phyloP scores from a whole-genome alignment of 2,888 invertebrate genomes.

The Pyrochroa serraticornis region DNA sequence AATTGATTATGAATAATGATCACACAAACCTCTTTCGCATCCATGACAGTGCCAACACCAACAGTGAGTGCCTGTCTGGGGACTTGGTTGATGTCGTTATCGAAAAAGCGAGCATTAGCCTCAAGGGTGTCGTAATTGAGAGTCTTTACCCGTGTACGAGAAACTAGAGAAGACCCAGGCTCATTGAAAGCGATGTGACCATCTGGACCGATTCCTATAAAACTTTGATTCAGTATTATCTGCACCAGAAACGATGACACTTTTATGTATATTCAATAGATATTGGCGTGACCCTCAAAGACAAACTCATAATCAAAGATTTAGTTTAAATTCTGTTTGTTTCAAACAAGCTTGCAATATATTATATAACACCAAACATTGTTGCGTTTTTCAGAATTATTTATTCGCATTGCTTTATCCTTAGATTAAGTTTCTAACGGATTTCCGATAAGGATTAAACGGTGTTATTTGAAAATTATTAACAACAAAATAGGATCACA shows the following conservation, averaged over 20 bases:
- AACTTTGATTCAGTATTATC: slow-evolving; percentile 6
- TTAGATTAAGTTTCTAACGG: too few relatives aligned
- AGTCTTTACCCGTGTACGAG: slow-evolving; percentile 93
- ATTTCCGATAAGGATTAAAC: too few relatives aligned
- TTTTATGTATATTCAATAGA: too few relatives aligned
- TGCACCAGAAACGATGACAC: slow-evolving; percentile 9
- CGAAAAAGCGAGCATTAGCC: slow-evolving; percentile 94
- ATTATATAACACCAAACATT: too few relatives aligned
- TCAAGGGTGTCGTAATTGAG: slow-evolving; percentile 90
- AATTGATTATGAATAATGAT: background rate
- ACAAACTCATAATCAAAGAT: too few relatives aligned
- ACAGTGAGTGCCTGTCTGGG: slow-evolving; percentile 92
- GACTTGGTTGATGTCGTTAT: slow-evolving; percentile 85
- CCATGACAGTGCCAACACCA: slow-evolving; percentile 96
- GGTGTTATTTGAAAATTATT: too few relatives aligned
- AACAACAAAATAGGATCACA: too few relatives aligned
- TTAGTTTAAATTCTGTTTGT: too few relatives aligned
- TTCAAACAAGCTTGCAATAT: too few relatives aligned
- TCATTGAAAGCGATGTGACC: slow-evolving; percentile 98
- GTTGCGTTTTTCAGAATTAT: too few relatives aligned
- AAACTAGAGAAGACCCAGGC: slow-evolving; percentile 91
- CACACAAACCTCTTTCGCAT: slow-evolving; percentile 72
- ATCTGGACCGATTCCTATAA: slow-evolving; percentile 87
- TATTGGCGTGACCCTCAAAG: too few relatives aligned
- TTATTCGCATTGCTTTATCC: too few relatives aligned